Evolutionary conservation across 1,140 invertebrate species (phyloP), one percentile per base, ranked within the genome.

Genomic region (Apis laboriosa): DNA sequence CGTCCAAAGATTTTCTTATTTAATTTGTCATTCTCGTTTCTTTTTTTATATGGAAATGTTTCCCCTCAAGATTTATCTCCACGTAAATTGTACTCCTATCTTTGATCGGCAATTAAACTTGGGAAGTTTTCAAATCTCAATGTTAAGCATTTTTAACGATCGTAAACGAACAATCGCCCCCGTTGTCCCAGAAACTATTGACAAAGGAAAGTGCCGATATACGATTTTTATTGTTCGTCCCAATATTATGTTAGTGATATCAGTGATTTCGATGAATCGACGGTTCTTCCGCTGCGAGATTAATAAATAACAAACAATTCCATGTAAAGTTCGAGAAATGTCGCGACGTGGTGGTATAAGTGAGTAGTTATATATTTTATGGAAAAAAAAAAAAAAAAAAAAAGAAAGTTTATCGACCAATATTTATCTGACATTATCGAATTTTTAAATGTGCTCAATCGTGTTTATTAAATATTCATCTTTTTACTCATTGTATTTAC

Each of bases 51-150:
- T 61, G 58, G 56, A 74, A 74, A 61, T 61, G 34, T 61, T 74
- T 19, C 9, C 28, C 21, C 34, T 19, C 55, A 11, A 51, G 12
- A 9, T 74, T 73, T 43, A 58, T 58, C 55, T n/a, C 56, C 56
- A 12, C 55, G 71, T 9, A 34, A 73, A 74, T 64, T 53, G 49
- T 21, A 74, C 9, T 73, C 53, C 56, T 49, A 53, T 77, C 74
- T 53, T 28, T 19, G 43, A 81, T 81, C n/a, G 15, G 53, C 11
- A 74, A 75, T 67, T 60, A 58, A 67, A 76, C 53, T 81, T 68
- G 34, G n/a, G 34, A 58, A 67, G 34, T 68, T 43, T 43, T 60
- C 15, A 21, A 49, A 74, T 74, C 17, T 8, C 56, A 17, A 51
- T 9, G 9, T 9, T 5, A 3, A 56, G 19, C 15, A 64, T 67